phyloP scores from a whole-genome alignment of 2,113 vertebrate genomes.

The Oreochromis spilurus region DNA sequence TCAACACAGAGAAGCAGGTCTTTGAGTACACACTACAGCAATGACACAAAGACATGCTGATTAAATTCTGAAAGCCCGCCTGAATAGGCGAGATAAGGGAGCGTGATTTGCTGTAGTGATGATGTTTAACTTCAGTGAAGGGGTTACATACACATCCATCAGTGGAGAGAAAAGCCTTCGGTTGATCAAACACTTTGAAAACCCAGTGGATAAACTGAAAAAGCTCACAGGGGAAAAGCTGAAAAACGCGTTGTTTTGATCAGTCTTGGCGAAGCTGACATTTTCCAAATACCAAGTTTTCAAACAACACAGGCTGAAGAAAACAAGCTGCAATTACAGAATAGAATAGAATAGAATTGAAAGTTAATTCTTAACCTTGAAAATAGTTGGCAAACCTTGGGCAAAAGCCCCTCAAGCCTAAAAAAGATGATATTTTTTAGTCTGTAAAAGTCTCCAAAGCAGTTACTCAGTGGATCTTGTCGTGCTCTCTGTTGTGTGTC shows the following conservation, averaged over 20 bases:
- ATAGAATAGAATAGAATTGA: background rate
- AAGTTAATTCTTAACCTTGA: background rate
- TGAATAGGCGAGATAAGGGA: constrained; percentile 49
- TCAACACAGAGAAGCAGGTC: constrained; percentile 16
- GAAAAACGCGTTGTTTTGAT: background rate
- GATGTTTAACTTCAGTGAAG: constrained; percentile 39
- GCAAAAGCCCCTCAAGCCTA: background rate
- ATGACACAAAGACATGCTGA: constrained; percentile 21
- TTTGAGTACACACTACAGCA: constrained; percentile 26
- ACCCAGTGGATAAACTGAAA: background rate
- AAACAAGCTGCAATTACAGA: background rate
- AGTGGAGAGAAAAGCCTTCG: background rate
- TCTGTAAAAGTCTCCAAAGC: background rate
- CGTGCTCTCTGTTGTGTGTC: background rate
- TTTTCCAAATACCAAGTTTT: constrained; percentile 18
- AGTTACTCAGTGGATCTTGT: background rate
- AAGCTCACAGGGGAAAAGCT: background rate
- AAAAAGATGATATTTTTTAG: background rate
- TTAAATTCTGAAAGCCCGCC: constrained; percentile 39
- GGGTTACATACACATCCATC: background rate
- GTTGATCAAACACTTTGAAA: constrained; percentile 29
- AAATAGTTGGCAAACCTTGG: background rate
- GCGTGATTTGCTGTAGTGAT: constrained; percentile 31
- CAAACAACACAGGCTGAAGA: background rate
- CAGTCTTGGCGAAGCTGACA: constrained; percentile 7